Percentiles rank a stretch among this genome's conserved stretches.
phyloP scores from a whole-genome alignment of 2,797 vertebrate species.

The Euphonia xanthogaster region DNA sequence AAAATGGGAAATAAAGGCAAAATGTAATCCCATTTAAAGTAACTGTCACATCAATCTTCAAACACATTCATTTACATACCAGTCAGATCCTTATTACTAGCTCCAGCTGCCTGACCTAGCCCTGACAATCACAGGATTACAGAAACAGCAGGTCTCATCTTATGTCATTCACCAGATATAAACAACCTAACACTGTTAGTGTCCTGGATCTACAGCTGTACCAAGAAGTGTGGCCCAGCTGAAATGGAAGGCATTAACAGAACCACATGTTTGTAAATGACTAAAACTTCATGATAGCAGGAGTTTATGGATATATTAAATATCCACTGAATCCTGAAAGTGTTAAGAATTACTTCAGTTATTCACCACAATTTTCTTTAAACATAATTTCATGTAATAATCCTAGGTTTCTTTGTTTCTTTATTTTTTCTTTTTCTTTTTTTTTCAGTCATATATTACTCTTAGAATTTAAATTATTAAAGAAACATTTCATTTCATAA shows the following conservation, averaged over 20 bases:
- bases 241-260: background rate
- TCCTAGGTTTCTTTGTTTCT: background rate
- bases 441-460: background rate
- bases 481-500: background rate
- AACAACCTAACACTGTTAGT: background rate
- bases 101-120: background rate
- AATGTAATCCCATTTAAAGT: background rate
- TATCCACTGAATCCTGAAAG: background rate
- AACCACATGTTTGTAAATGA: background rate
- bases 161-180: background rate
- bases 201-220: background rate
- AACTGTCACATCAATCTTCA: background rate
- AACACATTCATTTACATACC: background rate
- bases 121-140: background rate
- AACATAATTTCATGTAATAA: background rate
- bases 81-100: background rate
- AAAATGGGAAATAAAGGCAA: background rate
- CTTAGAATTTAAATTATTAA: background rate
- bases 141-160: background rate
- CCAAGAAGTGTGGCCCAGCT: background rate
- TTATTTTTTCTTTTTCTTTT: fast-evolving
- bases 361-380: background rate
- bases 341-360: background rate
- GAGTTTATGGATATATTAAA: background rate
- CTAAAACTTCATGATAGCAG: background rate